Evolutionary conservation across 2,797 vertebrate genomes (phyloP).

Genomic region (Ibycter americanus): DNA sequence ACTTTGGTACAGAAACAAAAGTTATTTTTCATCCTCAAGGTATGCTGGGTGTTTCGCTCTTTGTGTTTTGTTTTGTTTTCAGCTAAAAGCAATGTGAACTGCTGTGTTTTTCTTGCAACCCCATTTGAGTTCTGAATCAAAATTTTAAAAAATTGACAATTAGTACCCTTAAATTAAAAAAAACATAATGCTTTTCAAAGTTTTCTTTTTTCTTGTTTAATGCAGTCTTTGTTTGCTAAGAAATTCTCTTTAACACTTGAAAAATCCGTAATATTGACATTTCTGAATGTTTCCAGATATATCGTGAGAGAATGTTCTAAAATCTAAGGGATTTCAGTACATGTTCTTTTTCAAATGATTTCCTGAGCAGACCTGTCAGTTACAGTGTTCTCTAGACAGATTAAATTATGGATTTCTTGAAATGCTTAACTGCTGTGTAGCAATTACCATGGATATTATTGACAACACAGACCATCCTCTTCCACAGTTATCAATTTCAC

Average conservation of each 20-base stretch:
- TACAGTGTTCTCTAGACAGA: not conserved
- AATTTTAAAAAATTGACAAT: not conserved
- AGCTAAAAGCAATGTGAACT: not conserved
- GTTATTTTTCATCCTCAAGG: not conserved
- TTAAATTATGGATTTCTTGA: not conserved
- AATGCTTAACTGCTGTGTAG: not conserved
- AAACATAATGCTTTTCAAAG: accelerated
- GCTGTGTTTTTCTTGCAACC: not conserved
- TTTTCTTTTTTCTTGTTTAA: not conserved
- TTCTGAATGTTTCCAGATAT: not conserved
- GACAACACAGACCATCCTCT: not conserved
- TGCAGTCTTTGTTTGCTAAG: not conserved
- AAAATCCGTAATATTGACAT: not conserved
- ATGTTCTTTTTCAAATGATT: not conserved
- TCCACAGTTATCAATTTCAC: not conserved
- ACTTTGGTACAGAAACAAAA: not conserved
- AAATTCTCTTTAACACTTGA: not conserved
- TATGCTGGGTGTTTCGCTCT: not conserved
- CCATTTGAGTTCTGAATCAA: not conserved
- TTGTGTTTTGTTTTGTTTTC: not conserved
- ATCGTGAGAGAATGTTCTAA: not conserved
- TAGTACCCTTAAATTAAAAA: not conserved
- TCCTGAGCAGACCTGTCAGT: not conserved
- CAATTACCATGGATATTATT: not conserved
- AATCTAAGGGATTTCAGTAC: not conserved